Base-by-base conservation (phyloP, 2,797 vertebrate species). In the Coranthus polyacanthus region DNA sequence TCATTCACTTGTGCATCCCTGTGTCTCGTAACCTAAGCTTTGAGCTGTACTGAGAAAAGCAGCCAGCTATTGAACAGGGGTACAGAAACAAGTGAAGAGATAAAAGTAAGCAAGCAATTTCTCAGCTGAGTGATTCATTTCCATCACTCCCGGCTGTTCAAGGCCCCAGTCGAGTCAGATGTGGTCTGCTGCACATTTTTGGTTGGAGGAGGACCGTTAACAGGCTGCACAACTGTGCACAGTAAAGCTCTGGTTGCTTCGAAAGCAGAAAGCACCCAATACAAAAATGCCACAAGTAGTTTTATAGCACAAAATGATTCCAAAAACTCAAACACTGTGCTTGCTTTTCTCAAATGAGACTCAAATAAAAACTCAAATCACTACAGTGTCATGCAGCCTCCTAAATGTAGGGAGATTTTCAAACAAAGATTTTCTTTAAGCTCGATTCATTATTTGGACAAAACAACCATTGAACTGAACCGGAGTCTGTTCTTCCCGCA, bases 1-100 rank as follows among this genome's bases (percentile, higher is more conserved):
- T 85, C 83, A 91, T 58, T 62, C 56, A 34, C 29, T 44, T 38
- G 2, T 55, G 50, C 50, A 11, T 70, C 60, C 47, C 22, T 72
- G 43, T 47, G 22, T 62, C 16, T 58, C 29, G 72, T 26, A 70
- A 61, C 16, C 53, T 16, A 6, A 32, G 17, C 15, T 5, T 12
- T 37, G 32, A 55, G 52, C 46, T 46, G 18, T 15, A 29, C 15
- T 7, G 4, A 75, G 44, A 68, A 49, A 2, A 64, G 32, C 3
- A 2, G 16, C 34, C 10, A 15, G 5, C 24, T 41, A 36, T 22
- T 44, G n/a, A 39, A 29, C 9, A 18, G n/a, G 12, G 51, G 9
- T 34, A 22, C 13, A 59, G 47, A 49, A 77, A 39, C 2, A 0
- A 12, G 47, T 37, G 18, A n/a, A 50, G 24, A 41, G 16, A 44